Base-by-base conservation (phyloP, 1,140 invertebrate genomes). In the Tyrophagus putrescentiae region DNA sequence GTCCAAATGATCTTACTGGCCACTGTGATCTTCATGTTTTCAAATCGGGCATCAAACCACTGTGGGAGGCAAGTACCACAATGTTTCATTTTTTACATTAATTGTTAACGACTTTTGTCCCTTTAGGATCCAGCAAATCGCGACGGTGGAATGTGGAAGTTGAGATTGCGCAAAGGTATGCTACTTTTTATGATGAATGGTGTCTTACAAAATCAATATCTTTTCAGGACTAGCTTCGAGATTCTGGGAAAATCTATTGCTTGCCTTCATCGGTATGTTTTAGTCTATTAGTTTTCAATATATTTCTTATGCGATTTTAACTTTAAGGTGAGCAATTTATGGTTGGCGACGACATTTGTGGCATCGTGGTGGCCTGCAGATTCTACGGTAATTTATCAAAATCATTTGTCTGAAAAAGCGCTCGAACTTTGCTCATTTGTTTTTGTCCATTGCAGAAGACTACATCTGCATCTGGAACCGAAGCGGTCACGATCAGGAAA, bases 341-440 rank as follows among this genome's bases (percentile, higher is more conserved):
- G 81, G 93, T 98, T 5, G 93, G 93, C 7, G 86, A 94, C 65
- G 95, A 98, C 77, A 93, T 99, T 65, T 98, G 94, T 77, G 95
- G 94, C 2, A 87, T 92, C 62, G 94, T 98, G 53, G 83, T 98
- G 65, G 96, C 92, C 48, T 83, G 95, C 67, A 79, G 90, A 67
- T 91, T 84, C 76, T 85, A 88, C 80, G 85, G 88, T 56, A 28
- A 18, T 27, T 16, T 59, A 42, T 31, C n/a, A 31, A 45, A 27
- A 36, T 34, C n/a, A 13, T 25, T n/a, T 16, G n/a, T 62, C 23
- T 23, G 48, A 25, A 16, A n/a, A 16, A 1, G 50, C 27, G 27
- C 41, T 33, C 3, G 16, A 32, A 29, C 28, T 60, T 56, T 32
- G n/a, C 57, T 60, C 6, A 21, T 28, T 41, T 23, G 13, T 41